phyloP scores from a whole-genome alignment of 53 echinoderm and acorn worm species.

The Pentamera pediparva region DNA sequence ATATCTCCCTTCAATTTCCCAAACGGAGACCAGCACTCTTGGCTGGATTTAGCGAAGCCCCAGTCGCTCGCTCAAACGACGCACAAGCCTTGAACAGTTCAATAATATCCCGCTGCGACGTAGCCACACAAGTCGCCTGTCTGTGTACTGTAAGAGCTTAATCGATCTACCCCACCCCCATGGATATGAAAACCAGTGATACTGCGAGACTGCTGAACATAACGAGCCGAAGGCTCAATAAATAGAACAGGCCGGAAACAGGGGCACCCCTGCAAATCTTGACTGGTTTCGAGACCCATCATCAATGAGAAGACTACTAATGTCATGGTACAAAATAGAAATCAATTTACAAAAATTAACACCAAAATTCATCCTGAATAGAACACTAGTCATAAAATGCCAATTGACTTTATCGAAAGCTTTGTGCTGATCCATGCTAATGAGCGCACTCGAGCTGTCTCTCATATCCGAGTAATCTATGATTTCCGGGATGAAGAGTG shows the following conservation, averaged over 20 bases:
- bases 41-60: conserved; percentile 6
- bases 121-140: conserved; percentile 40
- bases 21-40: conserved; percentile 12
- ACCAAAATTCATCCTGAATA: conserved; percentile 14
- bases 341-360: conserved; percentile 24
- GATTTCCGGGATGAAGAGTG: conserved; percentile 39
- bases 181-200: too few species aligned
- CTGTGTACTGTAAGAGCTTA: conserved; percentile 36
- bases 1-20: conserved; percentile 30
- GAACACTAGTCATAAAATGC: conserved; percentile 26
- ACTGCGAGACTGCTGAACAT: conserved; percentile 13
- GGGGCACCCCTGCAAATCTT: conserved; percentile 13
- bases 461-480: conserved; percentile 7
- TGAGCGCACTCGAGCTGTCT: conserved; percentile 13
- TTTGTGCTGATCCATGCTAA: conserved; percentile 35
- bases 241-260: conserved; percentile 36
- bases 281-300: conserved; percentile 7
- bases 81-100: neutral
- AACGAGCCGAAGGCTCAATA: conserved; percentile 36
- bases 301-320: conserved; percentile 9
- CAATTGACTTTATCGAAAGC: too few species aligned
- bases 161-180: conserved; percentile 25
- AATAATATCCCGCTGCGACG: conserved; percentile 4
- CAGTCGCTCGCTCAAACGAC: conserved; percentile 11
- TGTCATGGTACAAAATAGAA: conserved; percentile 26